Evolutionary conservation across 2,888 invertebrate genomes (phyloP).

Genomic region (Scaptomyza flava): DNA sequence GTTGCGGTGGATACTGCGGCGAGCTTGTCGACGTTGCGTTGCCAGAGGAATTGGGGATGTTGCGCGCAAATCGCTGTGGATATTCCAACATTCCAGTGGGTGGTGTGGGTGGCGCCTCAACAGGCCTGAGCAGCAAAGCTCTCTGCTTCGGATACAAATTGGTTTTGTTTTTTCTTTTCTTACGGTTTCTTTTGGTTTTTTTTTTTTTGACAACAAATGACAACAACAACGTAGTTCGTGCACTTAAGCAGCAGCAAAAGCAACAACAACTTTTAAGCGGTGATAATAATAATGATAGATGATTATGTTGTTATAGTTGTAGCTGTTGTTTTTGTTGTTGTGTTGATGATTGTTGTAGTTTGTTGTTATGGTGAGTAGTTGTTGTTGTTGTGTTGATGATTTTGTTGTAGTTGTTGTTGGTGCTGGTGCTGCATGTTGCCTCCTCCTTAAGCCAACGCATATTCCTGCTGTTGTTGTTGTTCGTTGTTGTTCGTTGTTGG

Average conservation of each 20-base stretch:
- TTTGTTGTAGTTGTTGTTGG: conserved; percentile 22
- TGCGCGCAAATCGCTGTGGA: conserved; percentile 88
- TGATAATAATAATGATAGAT: conserved; percentile 8
- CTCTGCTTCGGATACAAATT: conserved; percentile 36
- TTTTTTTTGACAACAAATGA: conserved; percentile 21
- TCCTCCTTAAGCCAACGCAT: conserved; percentile 47
- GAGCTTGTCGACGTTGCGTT: conserved; percentile 47
- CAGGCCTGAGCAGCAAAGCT: conserved; percentile 53
- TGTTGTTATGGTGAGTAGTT: conserved; percentile 21
- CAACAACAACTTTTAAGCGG: conserved; percentile 20
- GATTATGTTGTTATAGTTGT: conserved; percentile 22
- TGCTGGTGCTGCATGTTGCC: conserved; percentile 48
- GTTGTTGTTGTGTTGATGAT: conserved; percentile 12
- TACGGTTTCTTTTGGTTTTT: not conserved
- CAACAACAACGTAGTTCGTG: conserved; percentile 25
- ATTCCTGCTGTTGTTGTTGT: conserved; percentile 38
- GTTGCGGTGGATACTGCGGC: conserved; percentile 74
- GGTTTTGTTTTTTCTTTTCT: not conserved
- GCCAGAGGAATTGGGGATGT: conserved; percentile 85
- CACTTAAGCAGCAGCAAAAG: conserved; percentile 34
- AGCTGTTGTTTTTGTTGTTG: conserved; percentile 5
- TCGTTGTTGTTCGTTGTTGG: conserved; percentile 4
- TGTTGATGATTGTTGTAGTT: conserved; percentile 3
- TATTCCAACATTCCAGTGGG: conserved; percentile 84
- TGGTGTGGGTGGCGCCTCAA: conserved; percentile 47